phyloP scores from a whole-genome alignment of 1,140 invertebrate genomes.

The Drosophila bipectinata region DNA sequence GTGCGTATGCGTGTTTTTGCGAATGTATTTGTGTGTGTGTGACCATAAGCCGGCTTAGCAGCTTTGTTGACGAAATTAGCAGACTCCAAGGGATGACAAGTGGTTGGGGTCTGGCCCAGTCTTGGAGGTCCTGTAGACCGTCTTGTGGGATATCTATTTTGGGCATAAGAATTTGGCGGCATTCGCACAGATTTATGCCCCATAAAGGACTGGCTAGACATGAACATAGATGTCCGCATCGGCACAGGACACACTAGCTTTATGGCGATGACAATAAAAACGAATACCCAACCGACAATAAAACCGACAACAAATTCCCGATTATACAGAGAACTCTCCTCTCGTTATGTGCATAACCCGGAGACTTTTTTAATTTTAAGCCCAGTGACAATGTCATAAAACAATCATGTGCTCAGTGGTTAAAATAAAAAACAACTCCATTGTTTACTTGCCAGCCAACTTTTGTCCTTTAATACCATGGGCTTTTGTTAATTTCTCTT shows the following conservation, averaged over 20 bases:
- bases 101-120: neutral
- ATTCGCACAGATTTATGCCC: slow-evolving; percentile 69
- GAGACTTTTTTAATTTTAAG: slow-evolving; percentile 20
- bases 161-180: slow-evolving; percentile 50
- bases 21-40: slow-evolving; percentile 19
- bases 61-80: slow-evolving; percentile 57
- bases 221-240: slow-evolving; percentile 23
- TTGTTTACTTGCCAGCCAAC: slow-evolving; percentile 26
- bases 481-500: slow-evolving; percentile 57
- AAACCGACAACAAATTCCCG: slow-evolving; percentile 32
- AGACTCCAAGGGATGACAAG: slow-evolving; percentile 16
- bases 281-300: slow-evolving; percentile 14
- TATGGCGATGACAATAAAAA: slow-evolving; percentile 62
- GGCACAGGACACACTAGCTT: slow-evolving; percentile 35
- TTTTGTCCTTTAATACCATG: slow-evolving; percentile 12
- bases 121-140: neutral
- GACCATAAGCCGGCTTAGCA: slow-evolving; percentile 50
- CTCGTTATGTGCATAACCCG: neutral
- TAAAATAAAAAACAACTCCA: slow-evolving; percentile 13
- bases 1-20: slow-evolving; percentile 15
- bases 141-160: slow-evolving; percentile 45
- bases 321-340: slow-evolving; percentile 20
- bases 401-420: slow-evolving; percentile 4
- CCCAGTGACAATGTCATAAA: slow-evolving; percentile 10
- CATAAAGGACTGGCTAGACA: slow-evolving; percentile 68